phyloP scores from a whole-genome alignment of 2,113 vertebrate genomes.

The Megaceryle maxima region DNA sequence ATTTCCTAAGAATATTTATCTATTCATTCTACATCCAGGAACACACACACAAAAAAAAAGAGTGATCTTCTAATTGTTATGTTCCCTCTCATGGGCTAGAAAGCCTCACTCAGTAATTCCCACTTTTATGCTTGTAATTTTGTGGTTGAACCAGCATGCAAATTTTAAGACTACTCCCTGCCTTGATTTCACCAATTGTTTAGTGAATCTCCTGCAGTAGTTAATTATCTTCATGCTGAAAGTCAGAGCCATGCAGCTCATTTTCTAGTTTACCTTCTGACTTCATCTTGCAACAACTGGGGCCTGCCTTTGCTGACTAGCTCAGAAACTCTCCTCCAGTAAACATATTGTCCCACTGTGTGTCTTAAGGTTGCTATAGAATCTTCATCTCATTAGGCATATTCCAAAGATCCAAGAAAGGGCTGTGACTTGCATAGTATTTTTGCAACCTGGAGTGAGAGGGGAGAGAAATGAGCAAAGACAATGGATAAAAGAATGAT shows the following conservation, averaged over 20 bases:
- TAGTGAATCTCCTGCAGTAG: neutral
- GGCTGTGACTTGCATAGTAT: neutral
- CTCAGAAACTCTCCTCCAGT: neutral
- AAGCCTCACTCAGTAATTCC: conserved; percentile 43
- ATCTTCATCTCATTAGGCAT: neutral
- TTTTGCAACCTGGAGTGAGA: neutral
- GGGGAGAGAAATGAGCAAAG: neutral
- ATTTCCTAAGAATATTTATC: neutral
- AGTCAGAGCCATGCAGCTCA: conserved; percentile 11
- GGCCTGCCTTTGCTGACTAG: neutral
- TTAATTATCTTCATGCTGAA: conserved; percentile 38
- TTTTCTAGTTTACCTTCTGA: conserved; percentile 25
- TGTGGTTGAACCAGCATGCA: conserved; percentile 56
- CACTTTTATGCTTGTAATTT: conserved; percentile 47
- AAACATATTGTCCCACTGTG: neutral
- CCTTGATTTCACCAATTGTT: conserved; percentile 27
- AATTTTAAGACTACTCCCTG: conserved; percentile 49
- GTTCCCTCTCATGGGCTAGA: conserved; percentile 25
- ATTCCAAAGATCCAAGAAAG: neutral
- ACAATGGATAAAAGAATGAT: neutral
- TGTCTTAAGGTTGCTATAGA: neutral
- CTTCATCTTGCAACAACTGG: neutral
- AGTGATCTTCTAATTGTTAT: conserved; percentile 8
- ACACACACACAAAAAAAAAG: neutral
- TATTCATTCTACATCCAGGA: neutral